Base-by-base conservation (phyloP, 2,797 vertebrate species). In the Galaxias olidus region DNA sequence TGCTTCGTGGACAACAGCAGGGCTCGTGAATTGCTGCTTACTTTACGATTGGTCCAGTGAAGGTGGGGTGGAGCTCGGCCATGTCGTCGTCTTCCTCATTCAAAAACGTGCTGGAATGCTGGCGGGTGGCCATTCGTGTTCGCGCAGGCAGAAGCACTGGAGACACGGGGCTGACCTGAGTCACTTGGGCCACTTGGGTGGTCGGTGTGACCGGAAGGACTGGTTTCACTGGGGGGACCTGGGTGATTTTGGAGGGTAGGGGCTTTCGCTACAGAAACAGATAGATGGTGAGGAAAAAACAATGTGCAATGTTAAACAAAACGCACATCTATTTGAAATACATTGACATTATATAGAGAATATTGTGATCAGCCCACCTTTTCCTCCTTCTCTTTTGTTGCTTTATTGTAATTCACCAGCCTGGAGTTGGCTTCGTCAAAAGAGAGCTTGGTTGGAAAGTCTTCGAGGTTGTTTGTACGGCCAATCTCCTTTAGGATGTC, bases 371-470 rank as follows among this genome's bases (percentile, higher is more conserved):
- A 15, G 7, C 64, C 10, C 66, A 88, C 82, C 85, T 89, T 88
- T 46, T 88, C 87, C 69, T 85, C 82, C 75, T 88, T 88, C 66
- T 90, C 93, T 78, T 92, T 93, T 63, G 90, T 85, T 1, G 89
- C 91, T 87, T 93, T 96, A 73, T 96, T 98, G 86, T 95, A 99
- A 63, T 96, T 94, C 71, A 98, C 95, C 79, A 99, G 93, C 9
- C 97, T 91, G 69, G 88, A 86, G 81, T 99, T 99, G 62, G 97
- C 96, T 89, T 98, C 95, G 8, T 96, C 94, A 71, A 99, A 99
- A 13, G 80, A 69, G 80, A 99, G 93, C 86, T 94, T 95, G 64
- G 88, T 71, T 47, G 96, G 96, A 85, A 98, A 98, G 69, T 91
- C 79, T 40, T 77, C 75, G 68, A 96, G 87, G 65, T 89, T 91